A percentile compares a stretch with the other conserved stretches of the same genome.
Evolutionary conservation across 2,888 invertebrate genomes (phyloP).

Genomic region (Macrosoma leucophasiata): DNA sequence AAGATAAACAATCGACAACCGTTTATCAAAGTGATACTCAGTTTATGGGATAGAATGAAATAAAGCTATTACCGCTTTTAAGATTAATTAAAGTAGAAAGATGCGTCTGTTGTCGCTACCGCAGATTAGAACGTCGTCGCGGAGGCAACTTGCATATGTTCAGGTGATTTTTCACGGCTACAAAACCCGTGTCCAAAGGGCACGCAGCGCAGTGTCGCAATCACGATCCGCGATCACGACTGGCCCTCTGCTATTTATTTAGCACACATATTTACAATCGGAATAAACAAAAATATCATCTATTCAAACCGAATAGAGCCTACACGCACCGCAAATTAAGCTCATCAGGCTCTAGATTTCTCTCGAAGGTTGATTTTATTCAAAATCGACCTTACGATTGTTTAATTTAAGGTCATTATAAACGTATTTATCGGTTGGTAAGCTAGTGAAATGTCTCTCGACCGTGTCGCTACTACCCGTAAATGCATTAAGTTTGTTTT

Average conservation of each 20-base stretch:
- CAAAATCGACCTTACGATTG: constrained; percentile 38
- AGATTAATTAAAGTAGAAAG: too few relatives aligned
- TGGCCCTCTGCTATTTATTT: constrained; percentile 59
- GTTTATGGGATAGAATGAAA: too few relatives aligned
- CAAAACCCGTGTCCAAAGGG: constrained; percentile 71
- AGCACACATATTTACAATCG: constrained; percentile 29
- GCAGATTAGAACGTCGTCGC: constrained; percentile 60
- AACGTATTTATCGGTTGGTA: constrained; percentile 35
- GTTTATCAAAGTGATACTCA: too few relatives aligned
- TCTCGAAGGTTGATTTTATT: constrained; percentile 1
- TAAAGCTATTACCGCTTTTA: too few relatives aligned
- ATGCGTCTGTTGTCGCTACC: constrained; percentile 46
- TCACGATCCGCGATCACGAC: constrained; percentile 74
- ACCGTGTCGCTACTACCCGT: constrained; percentile 73
- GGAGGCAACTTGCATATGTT: constrained; percentile 65
- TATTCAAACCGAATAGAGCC: too few relatives aligned
- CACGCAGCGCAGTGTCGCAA: constrained; percentile 72
- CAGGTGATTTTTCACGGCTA: constrained; percentile 74
- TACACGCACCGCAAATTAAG: constrained; percentile 29
- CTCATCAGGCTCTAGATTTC: constrained; percentile 19
- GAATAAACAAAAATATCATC: constrained; percentile 34
- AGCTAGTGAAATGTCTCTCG: constrained; percentile 62
- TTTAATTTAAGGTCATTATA: constrained; percentile 29
- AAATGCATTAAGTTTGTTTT: constrained; percentile 74
- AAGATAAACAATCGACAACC: too few relatives aligned